phyloP scores from a whole-genome alignment of 2,113 vertebrate genomes.

The Xerus inauris region DNA sequence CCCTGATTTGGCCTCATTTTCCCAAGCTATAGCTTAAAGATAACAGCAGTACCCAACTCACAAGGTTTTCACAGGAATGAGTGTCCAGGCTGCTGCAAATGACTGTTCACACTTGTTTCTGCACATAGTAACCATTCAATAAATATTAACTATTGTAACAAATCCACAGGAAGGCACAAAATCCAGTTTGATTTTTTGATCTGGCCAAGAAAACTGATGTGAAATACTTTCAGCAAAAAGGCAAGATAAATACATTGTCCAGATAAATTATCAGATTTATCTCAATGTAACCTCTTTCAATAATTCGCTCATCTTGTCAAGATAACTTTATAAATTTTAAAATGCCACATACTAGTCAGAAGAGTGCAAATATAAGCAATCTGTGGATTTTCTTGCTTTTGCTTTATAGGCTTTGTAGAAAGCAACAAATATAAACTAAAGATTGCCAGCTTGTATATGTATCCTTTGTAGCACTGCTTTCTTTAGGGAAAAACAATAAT shows the following conservation, averaged over 20 bases:
- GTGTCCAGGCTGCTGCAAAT: not conserved
- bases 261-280: not conserved
- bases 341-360: not conserved
- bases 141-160: not conserved
- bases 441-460: not conserved
- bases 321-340: conserved; percentile 35
- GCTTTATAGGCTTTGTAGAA: not conserved
- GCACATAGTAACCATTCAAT: not conserved
- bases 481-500: not conserved
- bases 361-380: not conserved
- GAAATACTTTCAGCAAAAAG: not conserved
- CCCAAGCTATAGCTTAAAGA: not conserved
- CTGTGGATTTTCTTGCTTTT: not conserved
- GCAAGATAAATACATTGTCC: not conserved
- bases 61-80: not conserved
- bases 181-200: not conserved
- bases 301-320: not conserved
- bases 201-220: not conserved
- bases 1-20: not conserved
- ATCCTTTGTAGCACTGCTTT: not conserved
- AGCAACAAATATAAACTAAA: conserved; percentile 7
- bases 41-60: not conserved
- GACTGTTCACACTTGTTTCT: not conserved
- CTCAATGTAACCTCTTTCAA: not conserved
- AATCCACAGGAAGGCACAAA: not conserved